These are phyloP conservation scores for Latrodectus hesperus DNA, from an alignment of 2,888 invertebrate genomes.

Conservation along the genomic window DNA sequence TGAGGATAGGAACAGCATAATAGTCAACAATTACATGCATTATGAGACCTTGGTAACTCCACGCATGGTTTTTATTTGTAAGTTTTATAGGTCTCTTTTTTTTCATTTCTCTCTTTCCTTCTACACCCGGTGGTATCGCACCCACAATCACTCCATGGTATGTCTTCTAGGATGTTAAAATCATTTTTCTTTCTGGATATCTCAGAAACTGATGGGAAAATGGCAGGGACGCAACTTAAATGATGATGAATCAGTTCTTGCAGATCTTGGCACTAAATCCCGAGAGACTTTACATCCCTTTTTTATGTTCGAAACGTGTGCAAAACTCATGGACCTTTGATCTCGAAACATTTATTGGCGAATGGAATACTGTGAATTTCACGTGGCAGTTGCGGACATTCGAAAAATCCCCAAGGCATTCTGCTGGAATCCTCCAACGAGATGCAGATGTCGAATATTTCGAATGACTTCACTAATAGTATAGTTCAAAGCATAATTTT, in stretches of 20 bases:
- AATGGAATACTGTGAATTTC: not conserved
- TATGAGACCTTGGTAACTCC: slow-evolving; percentile 54
- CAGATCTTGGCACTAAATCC: slow-evolving; percentile 54
- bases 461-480: not conserved
- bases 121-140: slow-evolving; percentile 42
- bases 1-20: slow-evolving; percentile 52
- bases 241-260: slow-evolving; percentile 54
- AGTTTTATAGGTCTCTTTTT: not conserved
- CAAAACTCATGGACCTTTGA: slow-evolving; percentile 35
- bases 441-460: not conserved
- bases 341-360: slow-evolving; percentile 28
- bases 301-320: slow-evolving; percentile 28
- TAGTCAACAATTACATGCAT: slow-evolving; percentile 63
- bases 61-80: slow-evolving; percentile 35
- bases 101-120: not conserved
- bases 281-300: slow-evolving; percentile 10
- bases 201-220: slow-evolving; percentile 49
- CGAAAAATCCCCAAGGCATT: not conserved
- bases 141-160: slow-evolving; percentile 50
- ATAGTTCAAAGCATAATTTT: not conserved
- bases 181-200: slow-evolving; percentile 50
- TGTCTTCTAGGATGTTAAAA: slow-evolving; percentile 51
- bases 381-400: not conserved
- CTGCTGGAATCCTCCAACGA: too few species aligned
- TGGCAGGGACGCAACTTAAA: slow-evolving; percentile 44